Evolutionary conservation across 2,797 vertebrate genomes (phyloP).

Genomic region (Chloroceryle amazona): DNA sequence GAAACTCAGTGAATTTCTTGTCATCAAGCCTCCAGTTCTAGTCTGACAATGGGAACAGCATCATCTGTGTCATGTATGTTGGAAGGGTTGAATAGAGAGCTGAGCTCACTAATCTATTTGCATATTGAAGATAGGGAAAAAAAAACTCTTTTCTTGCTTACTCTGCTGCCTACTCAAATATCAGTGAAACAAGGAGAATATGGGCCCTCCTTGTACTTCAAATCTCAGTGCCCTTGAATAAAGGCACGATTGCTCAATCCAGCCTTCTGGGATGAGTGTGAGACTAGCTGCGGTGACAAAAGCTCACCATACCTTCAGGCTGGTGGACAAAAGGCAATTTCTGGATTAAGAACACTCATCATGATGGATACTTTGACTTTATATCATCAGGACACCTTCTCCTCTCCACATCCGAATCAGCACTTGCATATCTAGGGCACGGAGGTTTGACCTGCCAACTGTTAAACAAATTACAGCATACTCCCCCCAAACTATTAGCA

Average conservation of each 20-base stretch:
- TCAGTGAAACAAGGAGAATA: slow-evolving; percentile 23
- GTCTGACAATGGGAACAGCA: slow-evolving; percentile 63
- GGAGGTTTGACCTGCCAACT: background rate
- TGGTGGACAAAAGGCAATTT: background rate
- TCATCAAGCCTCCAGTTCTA: slow-evolving; percentile 52
- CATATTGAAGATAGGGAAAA: slow-evolving; percentile 56
- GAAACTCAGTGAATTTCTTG: slow-evolving; percentile 24
- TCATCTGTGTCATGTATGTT: slow-evolving; percentile 69
- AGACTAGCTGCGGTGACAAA: background rate
- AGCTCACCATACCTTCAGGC: background rate
- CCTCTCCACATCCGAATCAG: background rate
- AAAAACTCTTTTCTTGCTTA: slow-evolving; percentile 30
- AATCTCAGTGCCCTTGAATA: background rate
- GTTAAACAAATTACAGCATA: background rate
- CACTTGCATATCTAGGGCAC: background rate
- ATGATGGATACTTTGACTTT: background rate
- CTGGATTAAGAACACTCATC: background rate
- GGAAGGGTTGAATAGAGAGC: slow-evolving; percentile 61
- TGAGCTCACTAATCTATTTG: slow-evolving; percentile 60
- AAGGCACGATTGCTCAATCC: background rate
- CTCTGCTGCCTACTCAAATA: slow-evolving; percentile 53
- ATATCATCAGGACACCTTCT: background rate
- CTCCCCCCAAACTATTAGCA: background rate
- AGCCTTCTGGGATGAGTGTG: background rate
- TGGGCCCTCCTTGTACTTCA: background rate